A percentile compares a stretch with the other conserved stretches of the same genome.
Conservation (phyloP, 2,113 vertebrate species). For the Pollachius pollachius region DNA sequence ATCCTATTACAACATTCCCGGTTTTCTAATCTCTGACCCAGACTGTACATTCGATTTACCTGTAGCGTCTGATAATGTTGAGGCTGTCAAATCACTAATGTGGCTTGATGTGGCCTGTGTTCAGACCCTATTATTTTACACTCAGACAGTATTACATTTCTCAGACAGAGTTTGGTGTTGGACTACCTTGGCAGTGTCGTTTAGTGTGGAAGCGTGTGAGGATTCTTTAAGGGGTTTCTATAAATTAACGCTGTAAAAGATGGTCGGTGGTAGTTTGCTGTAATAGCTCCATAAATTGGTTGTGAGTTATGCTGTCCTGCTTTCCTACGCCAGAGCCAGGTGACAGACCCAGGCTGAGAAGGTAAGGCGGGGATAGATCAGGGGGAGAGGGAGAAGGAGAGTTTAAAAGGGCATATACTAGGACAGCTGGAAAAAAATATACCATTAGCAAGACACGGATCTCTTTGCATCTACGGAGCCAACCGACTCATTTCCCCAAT, state of each 20-base stretch:
- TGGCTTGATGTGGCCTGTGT: not conserved
- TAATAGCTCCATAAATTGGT: slow-evolving; percentile 32
- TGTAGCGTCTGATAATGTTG: not conserved
- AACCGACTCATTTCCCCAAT: slow-evolving; percentile 2
- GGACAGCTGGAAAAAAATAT: not conserved
- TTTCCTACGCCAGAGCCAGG: not conserved
- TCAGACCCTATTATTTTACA: not conserved
- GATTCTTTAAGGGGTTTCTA: slow-evolving; percentile 20
- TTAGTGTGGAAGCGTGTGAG: slow-evolving; percentile 3
- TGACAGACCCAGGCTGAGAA: not conserved
- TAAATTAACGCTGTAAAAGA: slow-evolving; percentile 33
- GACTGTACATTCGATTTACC: not conserved
- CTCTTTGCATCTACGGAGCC: not conserved
- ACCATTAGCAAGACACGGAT: not conserved
- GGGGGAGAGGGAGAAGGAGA: not conserved
- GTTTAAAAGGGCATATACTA: not conserved
- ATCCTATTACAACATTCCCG: not conserved
- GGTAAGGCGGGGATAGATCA: not conserved
- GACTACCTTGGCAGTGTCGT: slow-evolving; percentile 16
- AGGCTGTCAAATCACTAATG: not conserved
- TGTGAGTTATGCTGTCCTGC: not conserved
- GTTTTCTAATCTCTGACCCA: not conserved
- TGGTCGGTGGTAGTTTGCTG: slow-evolving; percentile 17
- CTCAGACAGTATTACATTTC: not conserved
- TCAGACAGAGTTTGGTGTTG: not conserved